Evolutionary conservation across 2,113 vertebrate genomes (phyloP), one percentile per base, ranked within the genome.

Genomic region (Epinephelus cyanopodus): DNA sequence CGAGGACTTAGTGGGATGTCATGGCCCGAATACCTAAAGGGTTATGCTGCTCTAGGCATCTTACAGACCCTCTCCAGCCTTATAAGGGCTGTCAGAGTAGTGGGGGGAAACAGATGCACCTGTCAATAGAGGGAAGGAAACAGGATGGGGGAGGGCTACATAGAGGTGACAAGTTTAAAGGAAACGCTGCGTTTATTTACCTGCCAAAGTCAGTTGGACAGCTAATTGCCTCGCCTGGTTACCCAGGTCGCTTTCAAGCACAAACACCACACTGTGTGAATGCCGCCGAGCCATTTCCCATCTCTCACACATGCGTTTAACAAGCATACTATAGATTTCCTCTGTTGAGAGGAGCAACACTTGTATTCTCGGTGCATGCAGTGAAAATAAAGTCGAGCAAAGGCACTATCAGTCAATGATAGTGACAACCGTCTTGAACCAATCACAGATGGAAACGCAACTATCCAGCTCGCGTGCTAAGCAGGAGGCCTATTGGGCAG

Each of bases 51-150:
- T 90, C 91, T 78, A 82, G 93, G 87, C 88, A 93, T 92, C 88
- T 95, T 89, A 67, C 67, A 92, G 80, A 88, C 81, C 87, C 83
- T 90, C 79, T 76, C 72, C 74, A 67, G 88, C 91, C 92, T 89
- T 94, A 92, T 90, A 95, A 92, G 82, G 94, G 81, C 91, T 86
- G 81, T 27, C 69, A 2, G 88, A 74, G 90, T 82, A 88, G 80
- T 19, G 62, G 84, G 66, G 88, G 74, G 42, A 81, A 87, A 91
- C 88, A 95, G 89, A 92, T 95, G 93, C 94, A 96, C 94, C 91
- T 95, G 94, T 94, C 93, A 95, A 91, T 93, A 90, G 85, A 79
- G 82, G 81, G 88, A 91, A 91, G 90, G 89, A 92, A 93, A 93
- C 89, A 79, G 86, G 74, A 88, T 83, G 77, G 45, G 83, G 84